Conservation (phyloP, 2,888 invertebrate species). For the Leptopterna dolabrata region DNA sequence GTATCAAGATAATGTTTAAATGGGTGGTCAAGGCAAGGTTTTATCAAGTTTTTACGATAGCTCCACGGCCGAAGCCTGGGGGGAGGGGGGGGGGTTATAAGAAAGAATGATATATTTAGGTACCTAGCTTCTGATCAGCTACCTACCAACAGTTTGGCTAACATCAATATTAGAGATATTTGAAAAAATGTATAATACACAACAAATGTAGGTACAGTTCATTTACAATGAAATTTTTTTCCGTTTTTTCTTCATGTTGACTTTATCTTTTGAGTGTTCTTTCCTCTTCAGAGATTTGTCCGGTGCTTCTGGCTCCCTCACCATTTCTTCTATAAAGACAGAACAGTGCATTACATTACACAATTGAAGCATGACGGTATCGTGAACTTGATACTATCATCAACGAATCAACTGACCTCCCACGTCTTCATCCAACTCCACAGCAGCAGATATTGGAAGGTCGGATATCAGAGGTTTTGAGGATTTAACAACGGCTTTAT, state of each 20-base stretch:
- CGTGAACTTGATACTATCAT: no score
- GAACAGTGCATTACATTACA: neutral
- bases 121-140: no score
- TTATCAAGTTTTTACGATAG: no score
- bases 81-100: no score
- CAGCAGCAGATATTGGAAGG: neutral
- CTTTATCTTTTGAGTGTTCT: neutral
- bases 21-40: no score
- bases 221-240: conserved; percentile 1
- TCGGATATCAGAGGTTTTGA: neutral
- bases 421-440: conserved; percentile 31
- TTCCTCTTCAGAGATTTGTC: neutral
- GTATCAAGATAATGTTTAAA: no score
- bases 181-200: no score
- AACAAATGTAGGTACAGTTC: neutral
- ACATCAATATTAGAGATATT: no score
- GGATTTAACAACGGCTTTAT: neutral
- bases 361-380: no score
- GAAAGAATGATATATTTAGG: no score
- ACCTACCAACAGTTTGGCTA: no score
- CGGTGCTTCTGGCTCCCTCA: neutral
- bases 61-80: no score
- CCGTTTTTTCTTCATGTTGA: neutral
- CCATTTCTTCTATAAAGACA: neutral
- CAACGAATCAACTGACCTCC: conserved; percentile 15